A percentile compares a stretch with the other conserved stretches of the same genome.
Conservation (phyloP, 2,888 invertebrate genomes). For the Dexiosoma caninum region DNA sequence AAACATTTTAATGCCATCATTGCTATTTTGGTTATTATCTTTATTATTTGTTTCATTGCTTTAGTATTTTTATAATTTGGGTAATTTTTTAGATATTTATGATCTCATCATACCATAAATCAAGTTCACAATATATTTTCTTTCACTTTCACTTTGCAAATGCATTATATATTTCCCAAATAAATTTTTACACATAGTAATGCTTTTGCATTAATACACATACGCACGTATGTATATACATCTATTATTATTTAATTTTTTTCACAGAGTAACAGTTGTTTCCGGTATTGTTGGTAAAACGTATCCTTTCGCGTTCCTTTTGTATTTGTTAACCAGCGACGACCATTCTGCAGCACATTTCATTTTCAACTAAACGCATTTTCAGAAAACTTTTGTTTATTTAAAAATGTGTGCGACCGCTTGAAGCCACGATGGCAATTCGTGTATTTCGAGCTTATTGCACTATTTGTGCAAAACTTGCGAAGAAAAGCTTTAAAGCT, state of each 20-base stretch:
- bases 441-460: background rate
- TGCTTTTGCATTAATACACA: background rate
- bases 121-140: no score
- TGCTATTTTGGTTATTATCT: background rate
- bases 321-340: background rate
- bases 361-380: constrained; percentile 48
- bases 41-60: background rate
- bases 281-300: constrained; percentile 9
- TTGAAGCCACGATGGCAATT: constrained; percentile 30
- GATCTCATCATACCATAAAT: no score
- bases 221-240: background rate
- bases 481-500: constrained; percentile 27
- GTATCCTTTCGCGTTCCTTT: constrained; percentile 53
- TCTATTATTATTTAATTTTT: background rate
- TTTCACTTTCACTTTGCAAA: background rate
- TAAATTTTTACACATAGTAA: background rate
- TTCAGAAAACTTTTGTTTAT: constrained; percentile 27
- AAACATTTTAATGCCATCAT: background rate
- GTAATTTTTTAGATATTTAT: background rate
- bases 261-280: background rate
- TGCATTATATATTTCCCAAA: background rate
- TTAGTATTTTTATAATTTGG: background rate
- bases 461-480: background rate
- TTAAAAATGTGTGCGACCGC: constrained; percentile 24
- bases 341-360: constrained; percentile 43